Evolutionary conservation across 2,113 vertebrate species (phyloP).

Genomic region (Notarius lentiginosus): DNA sequence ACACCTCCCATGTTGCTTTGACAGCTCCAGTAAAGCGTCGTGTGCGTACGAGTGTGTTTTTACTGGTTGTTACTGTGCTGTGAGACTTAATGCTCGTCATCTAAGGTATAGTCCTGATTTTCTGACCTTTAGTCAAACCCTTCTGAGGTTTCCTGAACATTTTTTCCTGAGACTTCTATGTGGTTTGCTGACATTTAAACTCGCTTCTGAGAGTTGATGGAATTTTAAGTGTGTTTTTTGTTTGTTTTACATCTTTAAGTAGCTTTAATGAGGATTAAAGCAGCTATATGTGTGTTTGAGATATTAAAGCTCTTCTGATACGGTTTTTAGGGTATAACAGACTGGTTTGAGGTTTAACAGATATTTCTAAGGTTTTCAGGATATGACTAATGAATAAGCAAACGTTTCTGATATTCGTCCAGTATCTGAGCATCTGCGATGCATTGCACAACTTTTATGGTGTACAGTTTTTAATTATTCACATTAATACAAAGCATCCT

Average conservation of each 20-base stretch:
- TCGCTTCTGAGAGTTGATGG: neutral
- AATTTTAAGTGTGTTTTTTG: neutral
- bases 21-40: conserved; percentile 22
- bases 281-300: neutral
- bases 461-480: too few relatives aligned
- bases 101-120: neutral
- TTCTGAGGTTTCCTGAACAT: neutral
- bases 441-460: too few relatives aligned
- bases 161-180: neutral
- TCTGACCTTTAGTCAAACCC: neutral
- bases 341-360: neutral
- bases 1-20: conserved; percentile 54
- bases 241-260: too few relatives aligned
- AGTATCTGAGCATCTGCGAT: too few relatives aligned
- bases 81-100: neutral
- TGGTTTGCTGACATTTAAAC: neutral
- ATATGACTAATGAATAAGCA: too few relatives aligned
- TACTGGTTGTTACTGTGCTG: neutral
- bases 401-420: too few relatives aligned
- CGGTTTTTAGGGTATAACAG: neutral
- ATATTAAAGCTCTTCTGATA: neutral
- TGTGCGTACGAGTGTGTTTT: neutral
- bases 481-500: too few relatives aligned
- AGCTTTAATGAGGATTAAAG: neutral
- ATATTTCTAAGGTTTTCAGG: neutral